Percentiles rank a stretch among this genome's conserved stretches.
phyloP scores from a whole-genome alignment of 2,888 invertebrate species.

The Homarus gammarus region DNA sequence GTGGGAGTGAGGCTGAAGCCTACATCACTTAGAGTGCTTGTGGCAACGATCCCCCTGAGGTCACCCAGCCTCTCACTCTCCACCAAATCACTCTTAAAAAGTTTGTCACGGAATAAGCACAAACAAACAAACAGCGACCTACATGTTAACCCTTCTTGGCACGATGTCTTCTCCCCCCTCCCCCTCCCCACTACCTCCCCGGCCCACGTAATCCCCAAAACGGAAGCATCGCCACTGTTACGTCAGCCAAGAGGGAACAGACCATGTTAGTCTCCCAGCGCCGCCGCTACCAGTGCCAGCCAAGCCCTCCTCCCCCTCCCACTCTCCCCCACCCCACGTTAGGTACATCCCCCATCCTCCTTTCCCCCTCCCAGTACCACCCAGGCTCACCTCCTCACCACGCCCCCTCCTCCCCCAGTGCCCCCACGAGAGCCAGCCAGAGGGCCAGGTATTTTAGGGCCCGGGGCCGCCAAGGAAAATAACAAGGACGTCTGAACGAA shows the following conservation, averaged over 20 bases:
- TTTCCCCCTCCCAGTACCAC: not conserved
- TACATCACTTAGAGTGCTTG: too few species aligned
- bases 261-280: slow-evolving; percentile 43
- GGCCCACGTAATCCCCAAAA: slow-evolving; percentile 21
- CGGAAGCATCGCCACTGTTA: slow-evolving; percentile 40
- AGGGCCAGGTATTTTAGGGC: slow-evolving; percentile 34
- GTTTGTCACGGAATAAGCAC: slow-evolving; percentile 23
- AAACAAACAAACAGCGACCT: slow-evolving; percentile 42
- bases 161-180: not conserved
- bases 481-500: slow-evolving; percentile 56
- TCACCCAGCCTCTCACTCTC: too few species aligned
- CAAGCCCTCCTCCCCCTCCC: slow-evolving; percentile 5
- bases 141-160: slow-evolving; percentile 2
- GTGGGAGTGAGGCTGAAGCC: too few species aligned
- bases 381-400: too few species aligned
- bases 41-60: too few species aligned
- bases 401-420: slow-evolving; percentile 1
- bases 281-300: slow-evolving; percentile 19
- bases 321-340: slow-evolving; percentile 2
- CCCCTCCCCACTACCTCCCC: not conserved
- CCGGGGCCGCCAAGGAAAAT: slow-evolving; percentile 36
- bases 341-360: not conserved
- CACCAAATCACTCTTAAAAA: not conserved
- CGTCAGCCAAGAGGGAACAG: slow-evolving; percentile 27
- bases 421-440: slow-evolving; percentile 44